Base-by-base conservation (phyloP, 2,797 vertebrate species). In the Leucoraja ocellata region DNA sequence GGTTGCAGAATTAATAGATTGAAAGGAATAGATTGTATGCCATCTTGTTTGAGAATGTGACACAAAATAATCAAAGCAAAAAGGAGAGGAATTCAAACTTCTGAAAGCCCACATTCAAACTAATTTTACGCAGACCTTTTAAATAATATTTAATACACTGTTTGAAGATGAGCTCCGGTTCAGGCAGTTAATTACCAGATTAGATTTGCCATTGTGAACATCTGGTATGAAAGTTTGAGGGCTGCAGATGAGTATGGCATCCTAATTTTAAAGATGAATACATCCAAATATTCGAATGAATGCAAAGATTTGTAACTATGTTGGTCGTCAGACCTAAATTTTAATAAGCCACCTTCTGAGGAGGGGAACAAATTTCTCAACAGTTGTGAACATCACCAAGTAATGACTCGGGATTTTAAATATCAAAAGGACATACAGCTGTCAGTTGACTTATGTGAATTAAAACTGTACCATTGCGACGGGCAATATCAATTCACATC, bases 101-200 rank as follows among this genome's bases (percentile, higher is more conserved):
- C 61, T 86, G 61, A 88, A 8, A n/a, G n/a, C 6, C 61, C 28
- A 88, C 65, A 32, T 68, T 88, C n/a, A 32, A 36, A 68, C 65
- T 88, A 11, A 65, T n/a, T 88, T 65, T 32, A 36, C n/a, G 81
- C 61, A 88, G n/a, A n/a, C 84, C 61, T 88, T n/a, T 68, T n/a
- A 88, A 65, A 63, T 68, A 68, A 88, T 88, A 63, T 88, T 88
- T 88, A 88, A 4, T 36, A 68, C 61, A 32, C 28, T 65, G 80
- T 83, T 88, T 65, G 61, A 36, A 36, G 61, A n/a, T 88, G 61
- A 65, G 14, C 28, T 86, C 5, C 54, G n/a, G 13, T 68, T 68
- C n/a, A 36, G 16, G 65, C 6, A 14, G 32, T 65, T 32, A 14
- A 65, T 65, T 32, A 88, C 16, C 7, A 68, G 84, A 68, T 88